Evolutionary conservation across 2,113 vertebrate genomes (phyloP).

Genomic region (Damaliscus lunatus): DNA sequence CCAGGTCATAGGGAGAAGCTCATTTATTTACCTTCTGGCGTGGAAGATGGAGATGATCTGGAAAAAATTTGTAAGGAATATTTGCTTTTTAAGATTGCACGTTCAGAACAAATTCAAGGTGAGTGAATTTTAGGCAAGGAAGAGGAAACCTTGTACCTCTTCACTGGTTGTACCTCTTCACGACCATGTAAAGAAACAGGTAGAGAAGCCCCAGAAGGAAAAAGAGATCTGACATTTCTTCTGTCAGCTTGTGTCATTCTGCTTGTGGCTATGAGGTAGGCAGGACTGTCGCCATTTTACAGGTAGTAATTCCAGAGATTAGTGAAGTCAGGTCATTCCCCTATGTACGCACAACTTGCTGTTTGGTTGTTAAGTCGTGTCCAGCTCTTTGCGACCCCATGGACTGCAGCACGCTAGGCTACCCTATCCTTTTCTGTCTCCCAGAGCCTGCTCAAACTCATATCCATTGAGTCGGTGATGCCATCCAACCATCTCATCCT

Average conservation of each 20-base stretch:
- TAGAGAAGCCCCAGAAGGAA: not conserved
- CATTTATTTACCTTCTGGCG: not conserved
- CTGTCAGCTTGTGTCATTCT: not conserved
- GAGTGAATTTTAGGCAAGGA: slow-evolving; percentile 8
- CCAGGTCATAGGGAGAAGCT: not conserved
- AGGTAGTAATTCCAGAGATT: not conserved
- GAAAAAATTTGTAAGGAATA: not conserved
- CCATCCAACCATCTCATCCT: not conserved
- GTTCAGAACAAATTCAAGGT: slow-evolving; percentile 45
- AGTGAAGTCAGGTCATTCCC: slow-evolving; percentile 21
- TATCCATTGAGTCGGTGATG: not conserved
- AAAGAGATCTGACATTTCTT: not conserved
- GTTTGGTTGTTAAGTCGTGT: not conserved
- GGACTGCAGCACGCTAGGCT: not conserved
- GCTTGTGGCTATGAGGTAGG: not conserved
- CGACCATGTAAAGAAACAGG: not conserved
- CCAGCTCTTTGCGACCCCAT: not conserved
- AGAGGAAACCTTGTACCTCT: not conserved
- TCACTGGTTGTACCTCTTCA: not conserved
- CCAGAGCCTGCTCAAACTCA: not conserved
- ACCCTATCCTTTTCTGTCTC: not conserved
- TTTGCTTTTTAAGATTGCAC: slow-evolving; percentile 59
- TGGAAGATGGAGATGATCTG: not conserved
- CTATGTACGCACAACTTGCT: not conserved
- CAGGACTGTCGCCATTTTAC: not conserved